phyloP scores from a whole-genome alignment of 2,113 vertebrate species.

The Catharus minimus region DNA sequence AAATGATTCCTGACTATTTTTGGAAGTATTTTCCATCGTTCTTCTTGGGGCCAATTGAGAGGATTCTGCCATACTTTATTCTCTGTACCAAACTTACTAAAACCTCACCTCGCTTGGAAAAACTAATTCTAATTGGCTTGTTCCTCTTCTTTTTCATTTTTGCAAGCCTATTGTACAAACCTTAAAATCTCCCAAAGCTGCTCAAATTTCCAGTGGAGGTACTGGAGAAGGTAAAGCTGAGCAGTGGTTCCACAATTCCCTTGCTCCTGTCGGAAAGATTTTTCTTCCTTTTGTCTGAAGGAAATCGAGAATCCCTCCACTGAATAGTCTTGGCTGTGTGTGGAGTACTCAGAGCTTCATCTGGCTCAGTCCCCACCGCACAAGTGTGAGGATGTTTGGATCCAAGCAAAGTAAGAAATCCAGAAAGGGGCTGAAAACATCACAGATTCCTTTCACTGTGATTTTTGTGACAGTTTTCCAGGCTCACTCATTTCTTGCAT shows the following conservation, averaged over 20 bases:
- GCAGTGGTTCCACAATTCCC: background rate
- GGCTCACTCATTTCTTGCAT: accelerated
- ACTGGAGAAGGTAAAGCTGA: background rate
- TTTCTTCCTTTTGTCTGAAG: background rate
- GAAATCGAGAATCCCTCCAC: accelerated
- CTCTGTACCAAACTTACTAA: background rate
- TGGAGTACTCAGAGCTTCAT: background rate
- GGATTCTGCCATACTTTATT: background rate
- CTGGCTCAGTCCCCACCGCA: accelerated
- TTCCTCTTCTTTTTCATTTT: background rate
- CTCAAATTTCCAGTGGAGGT: accelerated
- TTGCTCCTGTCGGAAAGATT: background rate
- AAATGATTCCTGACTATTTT: background rate
- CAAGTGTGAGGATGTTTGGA: background rate
- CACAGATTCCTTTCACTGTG: background rate
- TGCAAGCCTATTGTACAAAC: background rate
- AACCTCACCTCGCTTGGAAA: background rate
- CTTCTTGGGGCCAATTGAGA: background rate
- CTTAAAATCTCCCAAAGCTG: background rate
- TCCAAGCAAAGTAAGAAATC: background rate
- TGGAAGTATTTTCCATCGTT: accelerated
- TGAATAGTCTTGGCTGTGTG: background rate
- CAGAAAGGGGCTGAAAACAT: background rate
- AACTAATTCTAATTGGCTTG: background rate
- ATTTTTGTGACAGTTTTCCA: background rate